Conservation (phyloP, 2,113 vertebrate species). For the Morone chrysops region DNA sequence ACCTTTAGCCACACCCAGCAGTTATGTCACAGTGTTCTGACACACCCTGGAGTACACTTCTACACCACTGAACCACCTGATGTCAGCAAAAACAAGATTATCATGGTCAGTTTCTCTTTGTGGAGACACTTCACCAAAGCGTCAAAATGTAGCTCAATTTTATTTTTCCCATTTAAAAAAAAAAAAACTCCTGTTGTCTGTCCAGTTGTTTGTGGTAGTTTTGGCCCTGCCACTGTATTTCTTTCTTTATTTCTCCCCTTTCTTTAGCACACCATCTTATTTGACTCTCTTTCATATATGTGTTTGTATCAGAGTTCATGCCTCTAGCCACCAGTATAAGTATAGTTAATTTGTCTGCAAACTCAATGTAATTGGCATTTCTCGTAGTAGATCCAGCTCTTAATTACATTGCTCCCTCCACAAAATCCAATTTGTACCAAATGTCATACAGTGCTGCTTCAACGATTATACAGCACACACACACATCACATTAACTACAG, state of each 20-base stretch:
- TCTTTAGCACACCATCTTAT: not conserved
- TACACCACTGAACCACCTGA: no score
- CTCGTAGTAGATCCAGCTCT: not conserved
- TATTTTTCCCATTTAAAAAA: no score
- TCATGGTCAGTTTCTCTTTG: no score
- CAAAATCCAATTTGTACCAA: slow-evolving; percentile 36
- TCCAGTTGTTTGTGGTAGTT: not conserved
- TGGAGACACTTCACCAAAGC: no score
- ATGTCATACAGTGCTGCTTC: slow-evolving; percentile 17
- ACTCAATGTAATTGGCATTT: not conserved
- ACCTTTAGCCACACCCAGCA: no score
- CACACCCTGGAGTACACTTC: no score
- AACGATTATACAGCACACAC: not conserved
- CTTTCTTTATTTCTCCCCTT: no score
- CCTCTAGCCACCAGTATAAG: not conserved
- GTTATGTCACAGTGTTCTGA: no score
- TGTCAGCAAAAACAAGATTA: no score
- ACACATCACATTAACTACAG: not conserved
- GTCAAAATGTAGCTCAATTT: no score
- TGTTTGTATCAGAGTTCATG: not conserved
- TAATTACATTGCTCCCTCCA: slow-evolving; percentile 14
- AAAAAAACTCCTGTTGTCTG: no score
- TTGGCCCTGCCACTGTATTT: not conserved
- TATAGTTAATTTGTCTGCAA: not conserved
- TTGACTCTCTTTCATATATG: not conserved